Evolutionary conservation across 2,797 vertebrate genomes (phyloP).

Genomic region (Acrossocheilus fasciatus): DNA sequence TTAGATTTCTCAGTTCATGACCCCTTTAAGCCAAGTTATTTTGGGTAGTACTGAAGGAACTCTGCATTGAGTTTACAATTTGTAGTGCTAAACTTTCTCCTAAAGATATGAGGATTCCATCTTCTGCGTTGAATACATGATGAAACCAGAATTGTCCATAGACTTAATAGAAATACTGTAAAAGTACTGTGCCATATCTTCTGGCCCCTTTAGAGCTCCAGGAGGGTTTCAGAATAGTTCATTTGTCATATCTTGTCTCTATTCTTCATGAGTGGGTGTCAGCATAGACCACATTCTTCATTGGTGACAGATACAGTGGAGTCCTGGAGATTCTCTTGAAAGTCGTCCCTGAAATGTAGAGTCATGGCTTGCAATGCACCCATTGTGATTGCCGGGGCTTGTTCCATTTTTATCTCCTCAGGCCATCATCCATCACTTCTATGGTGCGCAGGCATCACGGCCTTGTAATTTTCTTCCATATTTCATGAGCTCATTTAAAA

Average conservation of each 20-base stretch:
- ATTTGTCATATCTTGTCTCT: constrained; percentile 19
- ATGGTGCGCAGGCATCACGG: not conserved
- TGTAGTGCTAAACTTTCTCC: not conserved
- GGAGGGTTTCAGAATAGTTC: not conserved
- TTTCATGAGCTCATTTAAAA: constrained; percentile 34
- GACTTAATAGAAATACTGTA: not conserved
- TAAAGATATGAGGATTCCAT: not conserved
- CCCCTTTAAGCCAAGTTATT: not conserved
- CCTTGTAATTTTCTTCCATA: constrained; percentile 37
- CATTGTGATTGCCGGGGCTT: constrained; percentile 15
- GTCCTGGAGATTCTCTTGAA: constrained; percentile 16
- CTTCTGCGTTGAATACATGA: not conserved
- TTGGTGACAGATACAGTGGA: not conserved
- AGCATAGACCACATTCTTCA: constrained; percentile 17
- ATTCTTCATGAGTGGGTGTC: constrained; percentile 16
- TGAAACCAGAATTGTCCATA: not conserved
- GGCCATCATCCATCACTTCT: constrained; percentile 17
- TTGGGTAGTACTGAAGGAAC: not conserved
- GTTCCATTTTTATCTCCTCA: constrained; percentile 27
- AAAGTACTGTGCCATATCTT: not conserved
- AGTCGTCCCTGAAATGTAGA: constrained; percentile 21
- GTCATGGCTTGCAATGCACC: constrained; percentile 41
- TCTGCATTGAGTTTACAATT: not conserved
- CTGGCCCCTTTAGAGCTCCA: not conserved
- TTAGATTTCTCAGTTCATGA: too few relatives aligned